These are phyloP conservation scores for Gymnoscopelus braueri DNA, from an alignment of 2,797 vertebrate genomes.

Conservation along the genomic window DNA sequence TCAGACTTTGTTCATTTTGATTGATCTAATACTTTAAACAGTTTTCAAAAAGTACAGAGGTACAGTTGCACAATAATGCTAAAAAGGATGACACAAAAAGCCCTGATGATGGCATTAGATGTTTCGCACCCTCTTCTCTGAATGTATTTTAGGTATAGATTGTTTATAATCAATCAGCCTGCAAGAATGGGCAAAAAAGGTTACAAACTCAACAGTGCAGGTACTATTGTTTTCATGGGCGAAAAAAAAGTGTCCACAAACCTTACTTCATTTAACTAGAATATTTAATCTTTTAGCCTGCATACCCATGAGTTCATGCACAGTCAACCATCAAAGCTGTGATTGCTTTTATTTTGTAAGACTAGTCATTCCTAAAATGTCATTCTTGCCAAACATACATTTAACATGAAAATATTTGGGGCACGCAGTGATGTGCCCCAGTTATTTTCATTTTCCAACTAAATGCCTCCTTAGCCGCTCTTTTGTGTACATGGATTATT, in stretches of 20 bases:
- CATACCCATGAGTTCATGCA: slow-evolving; percentile 25
- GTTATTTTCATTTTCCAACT: not conserved
- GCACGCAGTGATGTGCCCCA: slow-evolving; percentile 1
- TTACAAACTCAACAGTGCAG: not conserved
- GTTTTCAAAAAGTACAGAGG: too few species aligned
- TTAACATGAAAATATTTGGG: not conserved
- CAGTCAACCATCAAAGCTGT: slow-evolving; percentile 17
- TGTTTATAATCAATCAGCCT: too few species aligned
- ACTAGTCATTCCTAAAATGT: not conserved
- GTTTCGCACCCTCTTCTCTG: not conserved
- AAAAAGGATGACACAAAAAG: too few species aligned
- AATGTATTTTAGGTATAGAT: too few species aligned
- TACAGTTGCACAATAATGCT: too few species aligned
- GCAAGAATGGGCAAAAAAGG: too few species aligned
- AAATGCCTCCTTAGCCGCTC: not conserved
- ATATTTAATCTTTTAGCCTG: not conserved
- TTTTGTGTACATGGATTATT: too few species aligned
- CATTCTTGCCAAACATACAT: not conserved
- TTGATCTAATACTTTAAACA: too few species aligned
- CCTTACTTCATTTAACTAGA: slow-evolving; percentile 5
- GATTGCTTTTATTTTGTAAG: slow-evolving; percentile 9
- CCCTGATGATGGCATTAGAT: too few species aligned
- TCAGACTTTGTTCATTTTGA: slow-evolving; percentile 21
- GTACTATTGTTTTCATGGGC: too few species aligned
- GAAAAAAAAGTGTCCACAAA: too few species aligned